These are phyloP conservation scores for Enteromius fasciolatus DNA, from an alignment of 2,797 vertebrate species.

Conservation along the genomic window DNA sequence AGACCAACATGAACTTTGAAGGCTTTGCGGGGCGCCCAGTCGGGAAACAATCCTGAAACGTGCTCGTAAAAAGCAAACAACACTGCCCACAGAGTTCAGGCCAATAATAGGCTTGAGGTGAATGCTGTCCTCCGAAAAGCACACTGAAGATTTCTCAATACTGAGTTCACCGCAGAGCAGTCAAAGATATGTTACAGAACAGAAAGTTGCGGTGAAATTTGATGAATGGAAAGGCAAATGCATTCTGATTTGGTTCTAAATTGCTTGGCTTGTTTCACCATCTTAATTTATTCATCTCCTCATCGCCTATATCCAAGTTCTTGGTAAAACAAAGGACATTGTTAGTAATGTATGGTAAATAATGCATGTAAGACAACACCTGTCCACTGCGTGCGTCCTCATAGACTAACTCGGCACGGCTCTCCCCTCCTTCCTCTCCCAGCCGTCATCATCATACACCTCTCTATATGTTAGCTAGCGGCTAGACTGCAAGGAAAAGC, in stretches of 20 bases:
- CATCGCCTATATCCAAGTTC: slow-evolving; percentile 75
- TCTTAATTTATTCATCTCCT: slow-evolving; percentile 79
- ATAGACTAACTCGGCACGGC: slow-evolving; percentile 32
- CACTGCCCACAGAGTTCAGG: slow-evolving; percentile 72
- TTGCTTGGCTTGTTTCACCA: slow-evolving; percentile 74
- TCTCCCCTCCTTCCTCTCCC: neutral
- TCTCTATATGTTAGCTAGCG: slow-evolving; percentile 56
- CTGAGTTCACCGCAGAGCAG: slow-evolving; percentile 82
- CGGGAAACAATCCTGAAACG: slow-evolving; percentile 49
- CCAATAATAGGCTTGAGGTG: slow-evolving; percentile 78
- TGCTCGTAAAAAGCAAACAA: slow-evolving; percentile 66
- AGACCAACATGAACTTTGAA: slow-evolving; percentile 39
- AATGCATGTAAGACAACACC: slow-evolving; percentile 66
- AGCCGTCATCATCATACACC: slow-evolving; percentile 40
- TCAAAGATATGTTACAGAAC: slow-evolving; percentile 80
- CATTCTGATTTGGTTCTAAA: slow-evolving; percentile 79
- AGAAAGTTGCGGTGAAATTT: slow-evolving; percentile 80
- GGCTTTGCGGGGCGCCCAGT: slow-evolving; percentile 42
- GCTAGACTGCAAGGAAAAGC: slow-evolving; percentile 51
- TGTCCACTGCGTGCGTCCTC: slow-evolving; percentile 57
- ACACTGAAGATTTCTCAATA: slow-evolving; percentile 80
- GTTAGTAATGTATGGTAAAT: slow-evolving; percentile 68
- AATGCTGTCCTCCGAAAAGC: slow-evolving; percentile 68
- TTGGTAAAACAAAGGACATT: slow-evolving; percentile 62
- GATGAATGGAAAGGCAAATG: slow-evolving; percentile 81